Base-by-base conservation (phyloP, 2,113 vertebrate species). In the Polyodon spathula region DNA sequence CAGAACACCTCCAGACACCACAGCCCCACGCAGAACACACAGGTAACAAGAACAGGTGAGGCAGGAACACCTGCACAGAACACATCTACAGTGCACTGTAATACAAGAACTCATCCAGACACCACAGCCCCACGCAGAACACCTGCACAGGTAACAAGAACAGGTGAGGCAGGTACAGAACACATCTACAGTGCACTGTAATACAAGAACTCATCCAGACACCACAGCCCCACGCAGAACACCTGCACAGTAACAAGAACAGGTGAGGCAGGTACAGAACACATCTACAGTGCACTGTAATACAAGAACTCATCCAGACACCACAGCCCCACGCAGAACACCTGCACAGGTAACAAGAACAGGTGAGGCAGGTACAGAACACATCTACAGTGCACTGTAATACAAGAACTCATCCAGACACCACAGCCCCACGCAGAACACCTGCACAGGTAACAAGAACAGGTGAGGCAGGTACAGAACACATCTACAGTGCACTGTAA, bases 271-370 rank as follows among this genome's bases (percentile, higher is more conserved):
- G 48, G 14, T 39, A 9, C 44, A 56, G 9, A 12, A 42, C 14
- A 8, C 37, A 54, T 39, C 40, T 9, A 9, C n/a, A n/a, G n/a
- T n/a, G n/a, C n/a, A n/a, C 96, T 98, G 87, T n/a, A n/a, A n/a
- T n/a, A n/a, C n/a, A n/a, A n/a, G n/a, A n/a, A n/a, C 56, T 98
- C 96, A 0, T 98, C 96, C 71, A 98, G 75, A 74, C 96, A 98
- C 96, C 96, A 98, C 15, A 98, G 66, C 11, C 37, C 4, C 55
- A 56, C 54, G 14, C 54, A 56, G n/a, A n/a, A n/a, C 54, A 56
- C 42, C 6, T 53, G n/a, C 39, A 42, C 2, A 58, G 12, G 27
- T 37, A 48, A 2, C 8, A 40, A 4, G 37, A 8, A 11, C n/a
- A 16, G n/a, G 16, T 27, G 2, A 10, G 8, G 0, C 52, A 27